Conservation (phyloP, 2,888 invertebrate genomes). For the Argyresthia goedartella region DNA sequence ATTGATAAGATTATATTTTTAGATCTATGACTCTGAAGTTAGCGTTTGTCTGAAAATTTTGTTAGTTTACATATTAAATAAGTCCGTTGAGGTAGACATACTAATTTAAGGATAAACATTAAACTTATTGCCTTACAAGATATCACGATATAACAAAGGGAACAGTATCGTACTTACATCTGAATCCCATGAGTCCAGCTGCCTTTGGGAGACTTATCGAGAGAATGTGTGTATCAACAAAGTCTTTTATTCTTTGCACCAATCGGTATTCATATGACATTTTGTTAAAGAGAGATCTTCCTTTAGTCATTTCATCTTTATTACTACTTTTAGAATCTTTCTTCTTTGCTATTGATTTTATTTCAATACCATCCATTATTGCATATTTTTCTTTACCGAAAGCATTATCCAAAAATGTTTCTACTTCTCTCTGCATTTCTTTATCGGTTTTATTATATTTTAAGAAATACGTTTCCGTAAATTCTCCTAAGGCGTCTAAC, state of each 20-base stretch:
- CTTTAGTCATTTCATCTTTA: constrained; percentile 20
- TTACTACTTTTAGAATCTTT: constrained; percentile 14
- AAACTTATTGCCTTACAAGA: too few species aligned
- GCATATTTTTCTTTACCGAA: constrained; percentile 66
- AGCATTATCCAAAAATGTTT: constrained; percentile 69
- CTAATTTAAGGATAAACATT: too few species aligned
- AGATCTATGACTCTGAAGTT: too few species aligned
- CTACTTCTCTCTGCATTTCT: constrained; percentile 60
- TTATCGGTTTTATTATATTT: constrained; percentile 33
- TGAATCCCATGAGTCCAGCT: constrained; percentile 73
- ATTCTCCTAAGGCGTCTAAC: constrained; percentile 33
- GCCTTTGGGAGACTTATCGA: constrained; percentile 77
- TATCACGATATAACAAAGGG: too few species aligned
- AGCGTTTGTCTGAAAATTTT: too few species aligned
- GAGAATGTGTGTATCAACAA: constrained; percentile 71
- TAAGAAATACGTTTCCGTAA: constrained; percentile 33
- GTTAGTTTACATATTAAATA: too few species aligned
- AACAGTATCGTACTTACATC: constrained; percentile 56
- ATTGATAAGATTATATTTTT: too few species aligned
- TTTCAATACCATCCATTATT: constrained; percentile 71
- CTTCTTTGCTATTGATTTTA: constrained; percentile 35
- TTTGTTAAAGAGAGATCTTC: constrained; percentile 47
- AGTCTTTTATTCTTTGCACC: constrained; percentile 70
- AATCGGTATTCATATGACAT: constrained; percentile 66
- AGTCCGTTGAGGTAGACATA: too few species aligned